A percentile compares a stretch with the other conserved stretches of the same genome.
Conservation (phyloP, 2,797 vertebrate species). For the Micropoecilia bifurca region DNA sequence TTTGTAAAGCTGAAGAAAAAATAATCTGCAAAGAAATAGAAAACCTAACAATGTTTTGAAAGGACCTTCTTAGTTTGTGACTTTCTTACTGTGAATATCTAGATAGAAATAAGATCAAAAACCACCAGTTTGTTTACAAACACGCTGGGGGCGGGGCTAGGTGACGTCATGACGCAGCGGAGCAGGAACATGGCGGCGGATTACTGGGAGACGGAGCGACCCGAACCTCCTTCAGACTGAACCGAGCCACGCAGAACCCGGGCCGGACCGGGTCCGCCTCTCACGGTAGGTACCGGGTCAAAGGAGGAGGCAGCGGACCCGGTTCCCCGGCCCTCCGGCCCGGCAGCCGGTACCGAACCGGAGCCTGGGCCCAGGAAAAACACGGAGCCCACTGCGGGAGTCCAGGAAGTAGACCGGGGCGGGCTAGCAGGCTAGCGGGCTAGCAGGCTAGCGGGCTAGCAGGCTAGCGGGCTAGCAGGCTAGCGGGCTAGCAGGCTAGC, state of each 20-base stretch:
- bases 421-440: not conserved
- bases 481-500: conserved; percentile 1
- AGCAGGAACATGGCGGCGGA: conserved; percentile 82
- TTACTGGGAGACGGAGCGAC: conserved; percentile 76
- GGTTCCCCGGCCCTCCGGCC: not conserved
- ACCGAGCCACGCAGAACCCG: conserved; percentile 64
- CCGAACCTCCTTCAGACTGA: conserved; percentile 46
- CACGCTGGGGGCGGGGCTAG: not conserved
- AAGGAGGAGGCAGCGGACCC: not conserved
- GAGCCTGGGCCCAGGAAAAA: conserved; percentile 45
- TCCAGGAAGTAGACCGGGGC: not conserved
- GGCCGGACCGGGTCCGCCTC: conserved; percentile 57
- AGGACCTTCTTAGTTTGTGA: no score
- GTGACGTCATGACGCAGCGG: conserved; percentile 38
- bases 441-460: conserved; percentile 2
- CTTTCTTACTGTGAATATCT: no score
- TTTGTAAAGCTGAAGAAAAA: no score
- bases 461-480: conserved; percentile 5
- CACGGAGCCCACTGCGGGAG: conserved; percentile 30
- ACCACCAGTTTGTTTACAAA: not conserved
- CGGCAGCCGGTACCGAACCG: not conserved
- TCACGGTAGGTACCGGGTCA: conserved; percentile 62
- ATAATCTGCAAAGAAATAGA: no score
- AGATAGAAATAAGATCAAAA: not conserved
- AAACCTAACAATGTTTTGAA: no score